A percentile compares a stretch with the other conserved stretches of the same genome.
Evolutionary conservation across 2,888 invertebrate species (phyloP).

Genomic region (Tanytarsus gracilentus): DNA sequence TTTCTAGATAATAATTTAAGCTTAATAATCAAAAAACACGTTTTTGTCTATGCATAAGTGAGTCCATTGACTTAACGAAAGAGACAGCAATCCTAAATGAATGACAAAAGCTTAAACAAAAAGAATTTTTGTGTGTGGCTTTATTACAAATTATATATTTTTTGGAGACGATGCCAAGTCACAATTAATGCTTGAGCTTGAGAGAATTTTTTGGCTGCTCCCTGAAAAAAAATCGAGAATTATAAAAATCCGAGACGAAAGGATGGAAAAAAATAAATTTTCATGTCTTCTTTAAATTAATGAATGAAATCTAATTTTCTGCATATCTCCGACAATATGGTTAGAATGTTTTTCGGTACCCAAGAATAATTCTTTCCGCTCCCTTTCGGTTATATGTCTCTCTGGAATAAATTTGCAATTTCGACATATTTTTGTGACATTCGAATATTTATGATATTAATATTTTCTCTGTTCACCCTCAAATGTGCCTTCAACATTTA

Average conservation of each 20-base stretch:
- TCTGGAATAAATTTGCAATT: constrained; percentile 27
- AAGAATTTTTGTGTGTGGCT: no score
- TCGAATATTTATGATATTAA: constrained; percentile 26
- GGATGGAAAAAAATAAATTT: constrained; percentile 20
- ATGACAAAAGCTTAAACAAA: no score
- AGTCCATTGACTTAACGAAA: no score
- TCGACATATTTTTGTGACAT: constrained; percentile 27
- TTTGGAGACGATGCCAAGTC: no score
- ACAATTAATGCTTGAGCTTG: not conserved
- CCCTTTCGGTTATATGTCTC: not conserved
- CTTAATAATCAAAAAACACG: no score
- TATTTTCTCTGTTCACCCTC: constrained; percentile 2
- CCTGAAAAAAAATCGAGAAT: no score
- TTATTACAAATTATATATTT: no score
- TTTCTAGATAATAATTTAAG: no score
- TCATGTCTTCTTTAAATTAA: constrained; percentile 16
- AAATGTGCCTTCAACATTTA: not conserved
- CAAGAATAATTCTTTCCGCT: not conserved
- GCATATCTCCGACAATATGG: not conserved
- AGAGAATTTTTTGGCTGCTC: no score
- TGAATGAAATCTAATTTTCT: constrained; percentile 7
- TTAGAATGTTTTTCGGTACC: not conserved
- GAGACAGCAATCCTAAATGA: no score
- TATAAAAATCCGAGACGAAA: no score
- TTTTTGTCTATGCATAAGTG: no score